Percentiles rank a stretch among this genome's conserved stretches.
phyloP scores from a whole-genome alignment of 1,140 invertebrate genomes.

The Sitodiplosis mosellana region DNA sequence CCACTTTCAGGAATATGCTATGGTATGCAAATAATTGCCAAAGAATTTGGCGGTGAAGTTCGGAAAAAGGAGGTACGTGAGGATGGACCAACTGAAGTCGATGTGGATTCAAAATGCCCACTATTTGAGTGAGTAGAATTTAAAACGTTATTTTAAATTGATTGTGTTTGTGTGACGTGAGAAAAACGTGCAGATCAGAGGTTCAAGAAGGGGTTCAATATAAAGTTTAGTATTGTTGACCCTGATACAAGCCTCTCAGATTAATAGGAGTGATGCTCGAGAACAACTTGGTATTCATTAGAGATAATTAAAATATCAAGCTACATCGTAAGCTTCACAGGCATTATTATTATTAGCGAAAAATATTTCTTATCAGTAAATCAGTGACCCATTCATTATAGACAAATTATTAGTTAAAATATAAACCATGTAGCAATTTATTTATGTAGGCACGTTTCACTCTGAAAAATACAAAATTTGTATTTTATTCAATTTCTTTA shows the following conservation, averaged over 20 bases:
- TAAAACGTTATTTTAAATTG: background rate
- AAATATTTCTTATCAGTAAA: background rate
- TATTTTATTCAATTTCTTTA: background rate
- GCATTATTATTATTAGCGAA: background rate
- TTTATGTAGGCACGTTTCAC: background rate
- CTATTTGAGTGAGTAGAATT: constrained; percentile 74
- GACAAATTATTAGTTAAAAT: background rate
- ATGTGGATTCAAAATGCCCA: constrained; percentile 73
- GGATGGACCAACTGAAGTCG: constrained; percentile 86
- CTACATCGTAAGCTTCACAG: background rate
- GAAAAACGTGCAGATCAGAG: constrained; percentile 16
- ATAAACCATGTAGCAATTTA: background rate
- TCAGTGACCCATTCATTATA: background rate
- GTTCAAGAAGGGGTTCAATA: background rate
- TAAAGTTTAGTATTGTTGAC: background rate
- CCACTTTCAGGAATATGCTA: constrained; percentile 74
- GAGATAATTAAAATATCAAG: background rate
- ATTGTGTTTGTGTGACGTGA: constrained; percentile 6
- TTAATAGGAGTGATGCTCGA: constrained; percentile 6
- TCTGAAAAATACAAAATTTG: background rate
- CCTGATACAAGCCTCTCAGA: constrained; percentile 25
- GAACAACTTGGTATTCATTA: background rate
- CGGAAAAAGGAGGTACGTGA: constrained; percentile 70
- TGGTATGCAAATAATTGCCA: constrained; percentile 98
- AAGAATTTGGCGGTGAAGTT: constrained; percentile 92